Evolutionary conservation across 2,113 vertebrate genomes (phyloP).

Genomic region (Siphamia tubifer): DNA sequence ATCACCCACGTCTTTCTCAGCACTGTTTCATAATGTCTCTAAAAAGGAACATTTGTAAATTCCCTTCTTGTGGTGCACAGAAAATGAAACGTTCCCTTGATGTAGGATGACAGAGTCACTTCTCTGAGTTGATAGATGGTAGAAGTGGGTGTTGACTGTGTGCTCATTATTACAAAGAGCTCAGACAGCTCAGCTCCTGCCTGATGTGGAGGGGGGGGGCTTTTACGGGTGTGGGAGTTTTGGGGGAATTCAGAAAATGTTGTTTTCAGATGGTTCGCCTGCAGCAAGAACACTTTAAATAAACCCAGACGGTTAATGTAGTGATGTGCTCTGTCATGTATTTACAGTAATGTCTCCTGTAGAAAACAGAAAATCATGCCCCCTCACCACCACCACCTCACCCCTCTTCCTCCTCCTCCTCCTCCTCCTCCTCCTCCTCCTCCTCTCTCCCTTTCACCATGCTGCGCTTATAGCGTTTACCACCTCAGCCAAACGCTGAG

Average conservation of each 20-base stretch:
- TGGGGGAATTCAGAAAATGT: conserved; percentile 83
- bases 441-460: conserved; percentile 24
- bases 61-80: background rate
- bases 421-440: too few species aligned
- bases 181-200: conserved; percentile 26
- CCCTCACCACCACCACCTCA: background rate
- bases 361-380: background rate
- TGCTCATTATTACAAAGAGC: conserved; percentile 53
- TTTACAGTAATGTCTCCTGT: background rate
- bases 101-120: conserved; percentile 15
- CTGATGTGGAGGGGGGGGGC: conserved; percentile 35
- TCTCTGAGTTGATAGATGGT: conserved; percentile 10
- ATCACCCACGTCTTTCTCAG: background rate
- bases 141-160: conserved; percentile 61
- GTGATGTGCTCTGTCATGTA: background rate
- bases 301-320: background rate
- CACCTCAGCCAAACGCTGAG: conserved; percentile 58
- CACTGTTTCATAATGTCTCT: background rate
- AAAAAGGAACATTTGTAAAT: background rate
- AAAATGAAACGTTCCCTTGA: background rate
- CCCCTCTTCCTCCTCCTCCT: too few species aligned
- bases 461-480: conserved; percentile 33
- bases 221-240: conserved; percentile 75
- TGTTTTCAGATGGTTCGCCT: conserved; percentile 47
- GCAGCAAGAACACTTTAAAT: conserved; percentile 12